Base-by-base conservation (phyloP, 2,113 vertebrate species). In the Orcinus orca region DNA sequence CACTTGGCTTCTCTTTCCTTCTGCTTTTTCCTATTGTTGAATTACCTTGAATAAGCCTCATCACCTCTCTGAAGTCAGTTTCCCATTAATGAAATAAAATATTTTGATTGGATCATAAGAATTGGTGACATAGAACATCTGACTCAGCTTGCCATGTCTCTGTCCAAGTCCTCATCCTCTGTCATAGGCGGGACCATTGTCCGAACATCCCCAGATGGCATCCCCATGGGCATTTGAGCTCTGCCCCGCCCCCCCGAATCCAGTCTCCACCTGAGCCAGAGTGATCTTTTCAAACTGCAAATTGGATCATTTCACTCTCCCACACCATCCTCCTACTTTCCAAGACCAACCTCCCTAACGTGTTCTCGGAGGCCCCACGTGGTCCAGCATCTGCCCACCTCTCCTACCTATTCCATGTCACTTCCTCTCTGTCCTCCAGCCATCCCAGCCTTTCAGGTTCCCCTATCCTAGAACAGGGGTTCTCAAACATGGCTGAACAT, bases 1-100 rank as follows among this genome's bases (percentile, higher is more conserved):
- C 31, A 15, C 31, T 8, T 47, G 33, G 38, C 33, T 88, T 93
- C 67, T 92, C 87, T 79, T 76, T 91, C 93, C 23, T 26, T 70
- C 65, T 25, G 47, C 60, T 63, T 79, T 33, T 60, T 33, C 47
- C 65, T 63, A 2, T 44, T 44, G 44, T 21, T 31, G 15, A 31
- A n/a, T 55, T 8, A 23, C 25, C 63, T 55, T 6, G 55, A 77
- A 62, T 5, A 33, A 82, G 44, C 50, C 47, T 53, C 23, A 10
- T n/a, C 47, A 7, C 41, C 33, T 63, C 67, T 76, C 53, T 50
- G 38, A 81, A 8, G 50, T 25, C 44, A 41, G 36, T 44, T 86
- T 73, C 80, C 29, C 50, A 20, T 62, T 29, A 58, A 47, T 25
- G 23, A 73, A 82, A 90, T 38, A 74, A 29, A 44, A 15, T 7